phyloP scores from a whole-genome alignment of 2,113 vertebrate species.

The Odocoileus hemionus region DNA sequence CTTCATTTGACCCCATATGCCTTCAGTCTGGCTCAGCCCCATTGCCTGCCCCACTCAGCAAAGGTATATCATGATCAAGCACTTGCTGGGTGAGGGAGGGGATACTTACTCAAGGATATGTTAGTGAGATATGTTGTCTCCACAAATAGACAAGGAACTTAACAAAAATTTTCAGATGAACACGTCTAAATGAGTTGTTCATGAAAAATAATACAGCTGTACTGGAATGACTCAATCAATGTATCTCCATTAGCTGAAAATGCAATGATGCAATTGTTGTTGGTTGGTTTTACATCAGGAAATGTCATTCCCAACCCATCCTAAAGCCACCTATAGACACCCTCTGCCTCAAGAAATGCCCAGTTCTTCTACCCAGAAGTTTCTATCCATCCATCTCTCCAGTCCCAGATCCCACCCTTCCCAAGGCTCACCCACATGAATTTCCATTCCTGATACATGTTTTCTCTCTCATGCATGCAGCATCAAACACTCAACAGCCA shows the following conservation, averaged over 20 bases:
- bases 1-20: no score
- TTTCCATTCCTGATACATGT: neutral
- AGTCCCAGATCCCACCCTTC: neutral
- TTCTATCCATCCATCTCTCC: no score
- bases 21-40: neutral
- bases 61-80: rapidly evolving
- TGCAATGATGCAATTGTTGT: neutral
- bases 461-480: neutral
- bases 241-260: neutral
- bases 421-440: neutral
- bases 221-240: neutral
- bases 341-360: neutral
- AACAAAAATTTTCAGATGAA: neutral
- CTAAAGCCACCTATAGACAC: neutral
- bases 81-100: rapidly evolving
- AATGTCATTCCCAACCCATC: neutral
- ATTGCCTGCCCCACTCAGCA: neutral
- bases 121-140: neutral
- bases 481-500: neutral
- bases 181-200: neutral
- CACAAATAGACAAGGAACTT: neutral
- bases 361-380: neutral
- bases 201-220: neutral
- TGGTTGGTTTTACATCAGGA: neutral
- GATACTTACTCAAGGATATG: neutral